phyloP scores from a whole-genome alignment of 2,888 invertebrate species.

The Rugalucina vietnamica region DNA sequence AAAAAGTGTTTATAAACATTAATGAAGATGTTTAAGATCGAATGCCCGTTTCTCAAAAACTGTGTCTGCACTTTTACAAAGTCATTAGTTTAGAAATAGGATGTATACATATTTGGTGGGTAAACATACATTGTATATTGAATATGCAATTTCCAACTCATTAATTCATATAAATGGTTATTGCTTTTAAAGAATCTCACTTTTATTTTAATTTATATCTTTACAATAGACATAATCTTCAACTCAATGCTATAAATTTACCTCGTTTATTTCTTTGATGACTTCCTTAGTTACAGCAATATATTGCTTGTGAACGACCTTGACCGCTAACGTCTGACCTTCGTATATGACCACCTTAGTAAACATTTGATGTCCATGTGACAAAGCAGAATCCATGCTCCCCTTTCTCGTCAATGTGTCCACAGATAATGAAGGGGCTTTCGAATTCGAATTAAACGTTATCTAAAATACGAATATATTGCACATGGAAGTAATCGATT shows the following conservation, averaged over 20 bases:
- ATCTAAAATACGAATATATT: constrained; percentile 22
- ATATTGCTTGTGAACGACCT: constrained; percentile 86
- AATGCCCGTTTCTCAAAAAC: too few species aligned
- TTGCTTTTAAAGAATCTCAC: too few species aligned
- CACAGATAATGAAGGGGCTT: constrained; percentile 6
- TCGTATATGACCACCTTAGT: constrained; percentile 37
- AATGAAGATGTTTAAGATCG: too few species aligned
- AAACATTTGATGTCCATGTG: constrained; percentile 69
- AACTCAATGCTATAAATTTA: too few species aligned
- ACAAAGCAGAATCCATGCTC: constrained; percentile 54
- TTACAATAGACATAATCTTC: background rate
- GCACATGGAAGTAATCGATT: too few species aligned
- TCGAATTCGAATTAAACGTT: constrained; percentile 40
- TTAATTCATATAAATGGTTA: too few species aligned
- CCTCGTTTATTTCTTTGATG: constrained; percentile 77
- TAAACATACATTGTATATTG: too few species aligned
- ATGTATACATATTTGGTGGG: too few species aligned
- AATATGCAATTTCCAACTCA: too few species aligned
- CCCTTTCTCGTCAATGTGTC: constrained; percentile 16
- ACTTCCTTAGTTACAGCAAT: constrained; percentile 67
- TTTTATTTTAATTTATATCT: background rate
- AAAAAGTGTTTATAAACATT: too few species aligned
- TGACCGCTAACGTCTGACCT: constrained; percentile 89
- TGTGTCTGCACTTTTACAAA: too few species aligned
- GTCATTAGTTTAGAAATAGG: too few species aligned